Percentiles rank a stretch among this genome's conserved stretches.
Conservation (phyloP, 2,888 invertebrate species). For the Drosophila mercatorum region DNA sequence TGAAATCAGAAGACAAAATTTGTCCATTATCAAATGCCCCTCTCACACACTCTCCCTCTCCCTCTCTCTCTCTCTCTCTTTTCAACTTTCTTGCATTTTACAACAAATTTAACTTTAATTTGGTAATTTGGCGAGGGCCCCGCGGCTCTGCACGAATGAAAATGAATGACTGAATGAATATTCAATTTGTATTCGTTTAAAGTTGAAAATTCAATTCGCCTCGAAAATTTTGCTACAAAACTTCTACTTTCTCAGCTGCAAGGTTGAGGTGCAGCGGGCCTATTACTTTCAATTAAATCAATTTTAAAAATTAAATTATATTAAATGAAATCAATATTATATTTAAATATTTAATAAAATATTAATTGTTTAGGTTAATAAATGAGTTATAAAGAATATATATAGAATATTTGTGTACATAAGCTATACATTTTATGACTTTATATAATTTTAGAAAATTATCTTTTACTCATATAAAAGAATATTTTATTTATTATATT, state of each 20-base stretch:
- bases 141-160: conserved; percentile 20
- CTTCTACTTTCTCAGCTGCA: conserved; percentile 4
- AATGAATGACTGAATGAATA: conserved; percentile 55
- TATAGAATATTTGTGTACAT: no score
- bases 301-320: no score
- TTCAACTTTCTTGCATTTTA: conserved; percentile 58
- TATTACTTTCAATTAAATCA: no score
- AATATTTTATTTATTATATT: no score
- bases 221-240: conserved; percentile 20
- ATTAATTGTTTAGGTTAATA: no score
- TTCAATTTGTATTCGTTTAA: conserved; percentile 62
- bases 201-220: conserved; percentile 48
- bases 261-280: no score
- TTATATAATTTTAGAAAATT: no score
- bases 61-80: neutral
- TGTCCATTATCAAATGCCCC: conserved; percentile 58
- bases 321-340: neutral
- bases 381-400: no score
- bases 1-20: conserved; percentile 60
- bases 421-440: no score
- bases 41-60: neutral
- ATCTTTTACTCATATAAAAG: no score
- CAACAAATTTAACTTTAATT: conserved; percentile 79
- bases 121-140: conserved; percentile 58
- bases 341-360: no score